A percentile compares a stretch with the other conserved stretches of the same genome.
phyloP scores from a whole-genome alignment of 2,888 invertebrate species.

The Noctua comes region DNA sequence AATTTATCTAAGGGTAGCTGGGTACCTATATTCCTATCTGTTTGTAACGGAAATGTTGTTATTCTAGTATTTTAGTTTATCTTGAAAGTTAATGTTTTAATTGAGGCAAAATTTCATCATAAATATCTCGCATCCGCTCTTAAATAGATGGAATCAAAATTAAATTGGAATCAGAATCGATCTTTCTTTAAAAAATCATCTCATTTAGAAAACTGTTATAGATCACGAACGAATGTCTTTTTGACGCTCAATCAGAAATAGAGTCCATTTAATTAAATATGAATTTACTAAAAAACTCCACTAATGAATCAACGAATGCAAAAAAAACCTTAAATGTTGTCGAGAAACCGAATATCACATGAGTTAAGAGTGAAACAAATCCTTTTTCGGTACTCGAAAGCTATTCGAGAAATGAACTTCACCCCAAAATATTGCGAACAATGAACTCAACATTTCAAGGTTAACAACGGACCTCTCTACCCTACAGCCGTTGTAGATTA shows the following conservation, averaged over 20 bases:
- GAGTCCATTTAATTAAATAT: neutral
- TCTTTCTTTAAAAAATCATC: no score
- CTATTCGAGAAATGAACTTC: slow-evolving; percentile 15
- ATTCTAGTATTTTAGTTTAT: neutral
- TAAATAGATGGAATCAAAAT: slow-evolving; percentile 3
- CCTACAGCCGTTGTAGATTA: slow-evolving; percentile 14
- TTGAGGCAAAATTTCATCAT: neutral
- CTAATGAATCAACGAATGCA: neutral
- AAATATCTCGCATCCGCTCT: neutral
- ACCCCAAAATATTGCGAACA: slow-evolving; percentile 18
- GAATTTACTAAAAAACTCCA: no score
- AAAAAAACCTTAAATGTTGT: neutral
- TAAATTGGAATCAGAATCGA: neutral
- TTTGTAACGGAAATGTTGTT: neutral
- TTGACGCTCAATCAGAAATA: neutral
- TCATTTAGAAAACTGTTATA: neutral
- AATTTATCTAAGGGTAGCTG: neutral
- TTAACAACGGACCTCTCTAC: neutral
- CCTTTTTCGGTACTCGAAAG: no score
- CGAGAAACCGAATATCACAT: neutral
- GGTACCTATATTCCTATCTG: neutral
- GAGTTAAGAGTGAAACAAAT: neutral
- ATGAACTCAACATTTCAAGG: slow-evolving; percentile 37
- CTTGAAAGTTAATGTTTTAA: neutral
- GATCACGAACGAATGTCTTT: neutral